Conservation (phyloP, 53 echinoderm and acorn worm genomes). For the Luidia sarsii region DNA sequence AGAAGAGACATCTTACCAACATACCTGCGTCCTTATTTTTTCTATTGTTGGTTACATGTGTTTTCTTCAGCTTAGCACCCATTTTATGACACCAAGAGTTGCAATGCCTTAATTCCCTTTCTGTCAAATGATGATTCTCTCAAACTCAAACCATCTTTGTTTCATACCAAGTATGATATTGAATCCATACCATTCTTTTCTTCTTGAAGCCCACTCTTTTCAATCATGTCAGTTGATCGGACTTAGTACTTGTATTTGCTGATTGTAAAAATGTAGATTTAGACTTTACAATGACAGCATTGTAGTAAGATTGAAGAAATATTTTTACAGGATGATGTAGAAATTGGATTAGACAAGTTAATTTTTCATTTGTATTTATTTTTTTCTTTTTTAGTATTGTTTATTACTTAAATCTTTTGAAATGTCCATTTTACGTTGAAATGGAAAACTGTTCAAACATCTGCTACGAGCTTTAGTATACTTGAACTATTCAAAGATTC, state of each 20-base stretch:
- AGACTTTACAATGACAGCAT: constrained; percentile 57
- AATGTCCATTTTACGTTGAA: too few species aligned
- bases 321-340: constrained; percentile 55
- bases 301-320: constrained; percentile 53
- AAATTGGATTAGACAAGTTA: constrained; percentile 40
- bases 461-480: too few species aligned
- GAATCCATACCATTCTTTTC: constrained; percentile 3
- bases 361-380: constrained; percentile 20
- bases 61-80: too few species aligned
- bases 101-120: constrained; percentile 27
- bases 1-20: too few species aligned
- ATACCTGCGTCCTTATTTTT: too few species aligned
- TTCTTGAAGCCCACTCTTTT: constrained; percentile 25
- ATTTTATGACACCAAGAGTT: neutral
- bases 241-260: constrained; percentile 34
- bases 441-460: too few species aligned
- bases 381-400: constrained; percentile 35
- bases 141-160: too few species aligned
- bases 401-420: constrained; percentile 36
- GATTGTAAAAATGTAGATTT: constrained; percentile 36
- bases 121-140: constrained; percentile 20
- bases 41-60: too few species aligned
- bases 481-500: too few species aligned
- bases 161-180: constrained; percentile 5
- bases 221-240: constrained; percentile 12